Conservation (phyloP, 2,113 vertebrate species). For the Pao palembangensis region DNA sequence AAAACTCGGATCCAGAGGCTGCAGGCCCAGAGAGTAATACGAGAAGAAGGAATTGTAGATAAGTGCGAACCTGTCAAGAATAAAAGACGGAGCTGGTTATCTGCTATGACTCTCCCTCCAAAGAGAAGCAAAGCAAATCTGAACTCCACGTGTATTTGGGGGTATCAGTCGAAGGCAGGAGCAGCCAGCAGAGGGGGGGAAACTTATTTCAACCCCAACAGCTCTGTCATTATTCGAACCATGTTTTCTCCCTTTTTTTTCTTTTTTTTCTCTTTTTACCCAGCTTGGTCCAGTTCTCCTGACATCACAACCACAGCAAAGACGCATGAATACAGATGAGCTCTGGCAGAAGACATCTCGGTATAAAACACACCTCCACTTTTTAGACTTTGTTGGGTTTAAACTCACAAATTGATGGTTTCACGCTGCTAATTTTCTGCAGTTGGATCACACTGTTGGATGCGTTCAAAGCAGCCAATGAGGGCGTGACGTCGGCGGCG, state of each 20-base stretch:
- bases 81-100: constrained; percentile 64
- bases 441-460: constrained; percentile 15
- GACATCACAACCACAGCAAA: constrained; percentile 52
- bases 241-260: constrained; percentile 13
- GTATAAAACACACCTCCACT: constrained; percentile 27
- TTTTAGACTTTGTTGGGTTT: constrained; percentile 20
- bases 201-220: constrained; percentile 64
- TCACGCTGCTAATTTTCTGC: constrained; percentile 18
- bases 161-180: constrained; percentile 49
- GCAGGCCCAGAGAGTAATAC: constrained; percentile 40
- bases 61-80: constrained; percentile 57
- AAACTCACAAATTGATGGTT: constrained; percentile 9
- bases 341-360: constrained; percentile 22
- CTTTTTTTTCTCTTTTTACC: not conserved
- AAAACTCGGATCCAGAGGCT: constrained; percentile 23
- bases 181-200: constrained; percentile 29
- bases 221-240: constrained; percentile 60
- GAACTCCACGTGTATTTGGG: constrained; percentile 52
- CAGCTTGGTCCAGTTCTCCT: constrained; percentile 26
- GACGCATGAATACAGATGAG: constrained; percentile 60
- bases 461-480: constrained; percentile 2
- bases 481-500: constrained; percentile 18
- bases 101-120: constrained; percentile 56
- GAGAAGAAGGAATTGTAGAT: constrained; percentile 50
- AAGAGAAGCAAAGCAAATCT: constrained; percentile 55